These are phyloP conservation scores for Apotomis betuletana DNA, from an alignment of 2,888 invertebrate genomes.

Conservation along the genomic window DNA sequence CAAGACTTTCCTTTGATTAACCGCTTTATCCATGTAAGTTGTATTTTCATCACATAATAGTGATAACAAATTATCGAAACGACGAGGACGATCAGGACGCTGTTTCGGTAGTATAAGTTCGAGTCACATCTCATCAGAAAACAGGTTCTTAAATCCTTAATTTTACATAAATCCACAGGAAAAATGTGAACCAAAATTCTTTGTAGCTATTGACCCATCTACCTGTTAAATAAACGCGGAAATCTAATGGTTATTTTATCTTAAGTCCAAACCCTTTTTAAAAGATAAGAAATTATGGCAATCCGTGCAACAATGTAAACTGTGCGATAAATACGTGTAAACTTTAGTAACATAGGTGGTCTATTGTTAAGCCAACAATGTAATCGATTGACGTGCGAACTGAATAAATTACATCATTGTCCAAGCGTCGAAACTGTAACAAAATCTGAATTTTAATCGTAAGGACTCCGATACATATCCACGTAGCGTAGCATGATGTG, in stretches of 20 bases:
- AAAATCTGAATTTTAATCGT: conserved; percentile 16
- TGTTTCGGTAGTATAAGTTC: too few species aligned
- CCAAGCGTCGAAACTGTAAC: conserved; percentile 22
- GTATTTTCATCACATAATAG: too few species aligned
- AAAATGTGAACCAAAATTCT: too few species aligned
- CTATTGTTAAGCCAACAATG: conserved; percentile 20
- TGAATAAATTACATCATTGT: conserved; percentile 15
- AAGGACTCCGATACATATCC: not conserved
- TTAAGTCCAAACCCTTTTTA: conserved; percentile 24
- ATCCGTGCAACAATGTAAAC: not conserved
- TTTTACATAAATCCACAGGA: too few species aligned
- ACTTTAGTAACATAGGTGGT: not conserved
- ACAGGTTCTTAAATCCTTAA: too few species aligned
- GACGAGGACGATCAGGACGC: too few species aligned
- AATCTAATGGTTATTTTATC: conserved; percentile 26
- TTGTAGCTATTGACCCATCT: not conserved
- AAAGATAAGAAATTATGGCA: conserved; percentile 8
- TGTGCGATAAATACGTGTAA: not conserved
- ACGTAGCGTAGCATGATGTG: conserved; percentile 5
- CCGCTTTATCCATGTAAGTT: too few species aligned
- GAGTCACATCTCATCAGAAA: too few species aligned
- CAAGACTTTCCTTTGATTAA: too few species aligned
- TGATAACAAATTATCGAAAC: too few species aligned
- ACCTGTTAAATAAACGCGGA: conserved; percentile 17
- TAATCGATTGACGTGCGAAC: conserved; percentile 16